These are phyloP conservation scores for Acleris holmiana DNA, from an alignment of 2,888 invertebrate species.

Conservation along the genomic window DNA sequence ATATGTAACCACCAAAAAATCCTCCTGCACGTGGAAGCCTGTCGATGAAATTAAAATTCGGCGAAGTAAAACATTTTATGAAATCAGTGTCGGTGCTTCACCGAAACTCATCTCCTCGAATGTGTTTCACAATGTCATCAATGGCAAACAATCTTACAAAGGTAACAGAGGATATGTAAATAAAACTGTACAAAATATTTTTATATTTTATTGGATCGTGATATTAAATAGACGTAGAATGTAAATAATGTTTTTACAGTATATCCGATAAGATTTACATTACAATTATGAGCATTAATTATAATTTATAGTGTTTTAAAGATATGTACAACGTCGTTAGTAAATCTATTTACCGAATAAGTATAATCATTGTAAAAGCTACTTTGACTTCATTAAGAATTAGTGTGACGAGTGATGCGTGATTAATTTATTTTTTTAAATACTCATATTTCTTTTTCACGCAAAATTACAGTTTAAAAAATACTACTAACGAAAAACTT, in stretches of 20 bases:
- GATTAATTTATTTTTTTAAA: slow-evolving; percentile 17
- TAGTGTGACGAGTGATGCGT: slow-evolving; percentile 25
- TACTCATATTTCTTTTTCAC: slow-evolving; percentile 13
- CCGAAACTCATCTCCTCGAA: too few relatives aligned
- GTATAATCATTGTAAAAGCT: slow-evolving; percentile 68
- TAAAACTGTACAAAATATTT: slow-evolving; percentile 50
- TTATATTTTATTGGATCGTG: slow-evolving; percentile 74
- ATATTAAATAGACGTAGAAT: slow-evolving; percentile 79
- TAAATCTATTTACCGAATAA: slow-evolving; percentile 53
- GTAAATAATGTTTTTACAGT: slow-evolving; percentile 78
- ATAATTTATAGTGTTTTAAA: slow-evolving; percentile 59
- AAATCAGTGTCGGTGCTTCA: too few relatives aligned
- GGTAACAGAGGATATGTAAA: too few relatives aligned
- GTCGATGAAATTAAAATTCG: too few relatives aligned
- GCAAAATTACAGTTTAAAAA: slow-evolving; percentile 6
- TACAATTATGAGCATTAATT: slow-evolving; percentile 77
- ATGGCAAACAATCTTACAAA: too few relatives aligned
- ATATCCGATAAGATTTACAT: slow-evolving; percentile 68
- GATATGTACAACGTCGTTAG: slow-evolving; percentile 75
- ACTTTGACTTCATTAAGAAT: slow-evolving; percentile 50
- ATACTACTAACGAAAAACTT: slow-evolving; percentile 7
- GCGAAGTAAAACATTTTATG: too few relatives aligned
- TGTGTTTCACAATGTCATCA: too few relatives aligned
- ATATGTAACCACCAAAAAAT: too few relatives aligned
- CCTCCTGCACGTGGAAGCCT: too few relatives aligned